phyloP scores from a whole-genome alignment of 2,113 vertebrate genomes.

The Melanerpes formicivorus region DNA sequence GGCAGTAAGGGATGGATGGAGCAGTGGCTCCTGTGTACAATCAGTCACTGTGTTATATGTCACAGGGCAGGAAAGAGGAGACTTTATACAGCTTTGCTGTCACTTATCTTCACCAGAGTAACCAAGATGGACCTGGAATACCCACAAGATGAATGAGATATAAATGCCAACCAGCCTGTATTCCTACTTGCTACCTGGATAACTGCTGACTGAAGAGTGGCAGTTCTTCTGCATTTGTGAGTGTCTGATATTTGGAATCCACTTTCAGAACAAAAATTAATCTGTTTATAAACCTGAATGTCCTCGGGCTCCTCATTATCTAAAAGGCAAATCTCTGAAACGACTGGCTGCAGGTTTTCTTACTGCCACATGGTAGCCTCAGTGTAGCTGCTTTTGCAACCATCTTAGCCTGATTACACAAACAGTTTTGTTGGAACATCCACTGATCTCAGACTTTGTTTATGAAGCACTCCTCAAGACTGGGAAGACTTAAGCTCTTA shows the following conservation, averaged over 20 bases:
- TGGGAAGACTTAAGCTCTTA: constrained; percentile 61
- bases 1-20: background rate
- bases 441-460: constrained; percentile 69
- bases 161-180: background rate
- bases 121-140: background rate
- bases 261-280: background rate
- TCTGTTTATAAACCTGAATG: background rate
- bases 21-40: background rate
- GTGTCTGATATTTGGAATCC: background rate
- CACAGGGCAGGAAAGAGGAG: background rate
- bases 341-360: background rate
- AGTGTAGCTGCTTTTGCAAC: background rate
- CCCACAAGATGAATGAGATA: background rate
- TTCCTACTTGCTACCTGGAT: background rate
- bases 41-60: background rate
- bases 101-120: background rate
- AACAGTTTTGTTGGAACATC: constrained; percentile 63
- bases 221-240: background rate
- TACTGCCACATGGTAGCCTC: background rate
- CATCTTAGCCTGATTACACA: constrained; percentile 7
- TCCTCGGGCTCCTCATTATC: background rate
- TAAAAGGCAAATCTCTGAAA: background rate
- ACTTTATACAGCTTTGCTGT: background rate
- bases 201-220: background rate
- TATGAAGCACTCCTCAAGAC: constrained; percentile 60